phyloP scores from a whole-genome alignment of 2,113 vertebrate genomes.

The Spilogale gracilis region DNA sequence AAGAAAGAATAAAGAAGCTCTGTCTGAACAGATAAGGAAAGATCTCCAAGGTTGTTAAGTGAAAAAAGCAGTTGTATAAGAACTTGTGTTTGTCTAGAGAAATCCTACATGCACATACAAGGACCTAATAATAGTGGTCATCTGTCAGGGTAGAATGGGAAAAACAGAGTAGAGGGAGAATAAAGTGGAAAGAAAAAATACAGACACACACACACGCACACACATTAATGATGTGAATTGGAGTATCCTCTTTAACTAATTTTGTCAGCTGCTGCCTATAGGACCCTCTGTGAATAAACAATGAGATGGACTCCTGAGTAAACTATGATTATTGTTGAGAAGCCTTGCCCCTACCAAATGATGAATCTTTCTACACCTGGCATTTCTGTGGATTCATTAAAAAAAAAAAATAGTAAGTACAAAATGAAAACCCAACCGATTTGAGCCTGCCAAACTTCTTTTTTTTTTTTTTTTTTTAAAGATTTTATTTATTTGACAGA shows the following conservation, averaged over 20 bases:
- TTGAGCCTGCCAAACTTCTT: background rate
- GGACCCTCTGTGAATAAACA: background rate
- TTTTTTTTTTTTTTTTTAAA: too few relatives aligned
- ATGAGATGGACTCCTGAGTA: background rate
- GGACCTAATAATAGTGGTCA: background rate
- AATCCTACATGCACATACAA: background rate
- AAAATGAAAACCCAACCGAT: constrained; percentile 19
- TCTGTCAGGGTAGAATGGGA: background rate
- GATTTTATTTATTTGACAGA: too few relatives aligned
- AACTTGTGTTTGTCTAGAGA: background rate
- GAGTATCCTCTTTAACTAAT: background rate
- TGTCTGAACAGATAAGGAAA: background rate
- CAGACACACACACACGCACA: background rate
- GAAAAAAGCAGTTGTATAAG: background rate
- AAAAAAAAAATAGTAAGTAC: background rate
- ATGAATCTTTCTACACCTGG: background rate
- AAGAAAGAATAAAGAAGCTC: constrained; percentile 5
- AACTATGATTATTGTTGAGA: background rate
- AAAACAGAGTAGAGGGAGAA: background rate
- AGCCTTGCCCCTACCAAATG: background rate
- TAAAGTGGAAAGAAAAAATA: background rate
- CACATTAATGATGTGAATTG: background rate
- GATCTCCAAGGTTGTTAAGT: background rate
- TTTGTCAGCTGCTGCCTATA: background rate
- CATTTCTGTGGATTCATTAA: background rate